Conservation (phyloP, 1,140 invertebrate genomes). For the Artemia franciscana region DNA sequence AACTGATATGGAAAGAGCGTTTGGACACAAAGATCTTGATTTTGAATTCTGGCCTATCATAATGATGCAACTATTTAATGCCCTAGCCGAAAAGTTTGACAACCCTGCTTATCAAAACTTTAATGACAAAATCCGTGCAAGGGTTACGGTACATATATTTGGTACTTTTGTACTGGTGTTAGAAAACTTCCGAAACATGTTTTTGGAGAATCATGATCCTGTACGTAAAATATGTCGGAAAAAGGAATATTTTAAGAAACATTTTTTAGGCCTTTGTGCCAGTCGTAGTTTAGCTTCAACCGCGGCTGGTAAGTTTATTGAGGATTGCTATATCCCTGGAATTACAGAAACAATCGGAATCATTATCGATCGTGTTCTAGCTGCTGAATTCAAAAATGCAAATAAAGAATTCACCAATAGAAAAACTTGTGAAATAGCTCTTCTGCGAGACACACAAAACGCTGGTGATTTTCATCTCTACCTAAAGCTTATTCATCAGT, state of each 20-base stretch:
- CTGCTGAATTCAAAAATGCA: background rate
- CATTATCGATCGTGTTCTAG: background rate
- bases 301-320: background rate
- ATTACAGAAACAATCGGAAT: background rate
- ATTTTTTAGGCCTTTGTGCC: background rate
- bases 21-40: too few relatives aligned
- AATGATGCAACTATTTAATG: too few relatives aligned
- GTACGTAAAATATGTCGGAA: background rate
- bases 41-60: too few relatives aligned
- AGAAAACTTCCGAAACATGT: background rate
- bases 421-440: background rate
- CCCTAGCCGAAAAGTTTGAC: too few relatives aligned
- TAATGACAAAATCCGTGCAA: too few relatives aligned
- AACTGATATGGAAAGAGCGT: too few relatives aligned
- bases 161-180: background rate
- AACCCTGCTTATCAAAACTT: too few relatives aligned
- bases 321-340: background rate
- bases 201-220: background rate
- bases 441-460: background rate
- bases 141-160: background rate
- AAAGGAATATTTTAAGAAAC: background rate
- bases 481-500: background rate
- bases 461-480: background rate
- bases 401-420: background rate
- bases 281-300: background rate